A percentile compares a stretch with the other conserved stretches of the same genome.
phyloP scores from a whole-genome alignment of 2,113 vertebrate species.

The Rhabdornis inornatus region DNA sequence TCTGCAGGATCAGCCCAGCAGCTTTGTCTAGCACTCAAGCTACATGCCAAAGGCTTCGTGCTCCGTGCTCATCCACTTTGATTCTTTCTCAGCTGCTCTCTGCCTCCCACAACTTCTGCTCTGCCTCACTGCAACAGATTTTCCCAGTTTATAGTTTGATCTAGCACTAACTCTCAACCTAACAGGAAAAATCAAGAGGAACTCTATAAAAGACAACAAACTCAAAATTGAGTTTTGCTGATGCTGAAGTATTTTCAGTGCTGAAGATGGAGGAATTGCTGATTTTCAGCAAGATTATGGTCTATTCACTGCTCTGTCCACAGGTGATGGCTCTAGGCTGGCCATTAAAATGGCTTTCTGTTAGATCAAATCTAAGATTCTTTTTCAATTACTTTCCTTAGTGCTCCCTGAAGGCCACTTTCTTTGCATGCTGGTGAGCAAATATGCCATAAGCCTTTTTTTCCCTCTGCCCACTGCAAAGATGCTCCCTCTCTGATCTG shows the following conservation, averaged over 20 bases:
- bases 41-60: background rate
- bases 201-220: background rate
- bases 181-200: background rate
- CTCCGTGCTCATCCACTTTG: background rate
- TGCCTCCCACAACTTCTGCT: conserved; percentile 33
- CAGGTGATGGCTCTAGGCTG: background rate
- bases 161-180: background rate
- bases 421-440: background rate
- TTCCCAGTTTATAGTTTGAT: background rate
- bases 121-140: background rate
- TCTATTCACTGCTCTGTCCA: background rate
- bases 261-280: background rate
- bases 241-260: background rate
- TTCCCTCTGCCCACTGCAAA: background rate
- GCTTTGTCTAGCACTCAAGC: conserved; percentile 15
- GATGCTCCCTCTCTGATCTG: background rate
- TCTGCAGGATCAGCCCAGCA: background rate
- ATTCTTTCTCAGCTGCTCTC: background rate
- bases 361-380: background rate
- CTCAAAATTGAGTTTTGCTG: background rate
- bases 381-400: background rate
- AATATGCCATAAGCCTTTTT: background rate
- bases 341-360: background rate
- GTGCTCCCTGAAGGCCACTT: conserved; percentile 11
- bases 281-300: conserved; percentile 2